Base-by-base conservation (phyloP, 2,797 vertebrate genomes). In the Petrocephalus schoutedeni region DNA sequence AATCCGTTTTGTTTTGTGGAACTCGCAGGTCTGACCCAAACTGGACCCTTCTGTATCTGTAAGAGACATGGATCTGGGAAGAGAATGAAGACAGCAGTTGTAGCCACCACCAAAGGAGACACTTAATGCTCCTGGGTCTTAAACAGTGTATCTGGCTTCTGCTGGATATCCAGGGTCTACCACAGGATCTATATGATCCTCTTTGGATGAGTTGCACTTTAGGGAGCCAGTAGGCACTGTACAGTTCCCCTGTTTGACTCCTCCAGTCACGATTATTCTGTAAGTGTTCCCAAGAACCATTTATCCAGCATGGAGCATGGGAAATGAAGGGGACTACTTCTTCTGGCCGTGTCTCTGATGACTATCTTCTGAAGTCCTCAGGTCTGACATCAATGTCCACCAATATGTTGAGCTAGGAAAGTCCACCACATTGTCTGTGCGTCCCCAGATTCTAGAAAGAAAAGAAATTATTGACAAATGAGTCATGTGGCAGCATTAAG, bases 111-210 rank as follows among this genome's bases (percentile, higher is more conserved):
- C 96, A 95, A 94, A 92, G 94, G 95, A 95, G 94, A 91, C 91
- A 93, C 95, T 95, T 97, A 97, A 98, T 98, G 96, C 94, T 96
- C 95, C 93, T 95, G 94, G 95, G 94, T 93, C 94, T 94, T 93
- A 95, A 93, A 93, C 93, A 93, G 91, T 92, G 51, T 36, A 21
- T 61, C 93, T 92, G 94, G 94, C 93, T 93, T 95, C 94, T 94
- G 93, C 92, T 94, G 92, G 94, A 93, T 93, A 93, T 92, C 92
- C 88, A 86, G 54, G 86, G 74, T 57, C 90, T 92, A 92, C 91
- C 91, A 91, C 91, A 91, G 92, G 93, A 94, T 94, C 93, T 94
- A 93, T 94, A 93, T 93, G 95, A 92, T 93, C 91, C 93, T 92
- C 91, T 95, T 92, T 93, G 94, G 96, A 90, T 84, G 82, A 23